Evolutionary conservation across 2,113 vertebrate species (phyloP).

Genomic region (Maccullochella peelii): DNA sequence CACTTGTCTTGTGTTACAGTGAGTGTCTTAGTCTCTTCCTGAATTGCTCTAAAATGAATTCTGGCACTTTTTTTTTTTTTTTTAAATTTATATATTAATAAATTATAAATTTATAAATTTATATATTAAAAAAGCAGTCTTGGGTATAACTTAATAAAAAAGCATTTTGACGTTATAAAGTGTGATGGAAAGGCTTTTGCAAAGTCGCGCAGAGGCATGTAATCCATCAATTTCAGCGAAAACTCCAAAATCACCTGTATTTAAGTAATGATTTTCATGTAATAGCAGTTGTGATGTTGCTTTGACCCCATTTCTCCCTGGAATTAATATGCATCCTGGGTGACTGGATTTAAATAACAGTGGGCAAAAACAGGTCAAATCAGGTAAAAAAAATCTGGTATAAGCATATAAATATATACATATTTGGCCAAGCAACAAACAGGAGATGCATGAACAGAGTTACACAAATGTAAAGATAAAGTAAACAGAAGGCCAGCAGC

Average conservation of each 20-base stretch:
- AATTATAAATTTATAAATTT: too few relatives aligned
- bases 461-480: too few relatives aligned
- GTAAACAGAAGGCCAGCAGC: not conserved
- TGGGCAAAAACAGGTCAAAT: not conserved
- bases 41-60: slow-evolving; percentile 1
- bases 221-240: not conserved
- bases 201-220: not conserved
- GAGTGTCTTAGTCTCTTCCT: not conserved
- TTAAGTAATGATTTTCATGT: not conserved
- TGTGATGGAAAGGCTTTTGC: not conserved
- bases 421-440: not conserved
- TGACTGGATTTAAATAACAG: not conserved
- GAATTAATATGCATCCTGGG: not conserved
- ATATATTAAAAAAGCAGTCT: too few relatives aligned
- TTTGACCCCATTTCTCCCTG: not conserved
- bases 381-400: too few relatives aligned
- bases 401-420: too few relatives aligned
- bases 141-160: not conserved
- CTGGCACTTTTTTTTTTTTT: not conserved
- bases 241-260: not conserved
- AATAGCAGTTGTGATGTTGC: not conserved
- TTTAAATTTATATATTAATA: too few relatives aligned
- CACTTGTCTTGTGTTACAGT: not conserved
- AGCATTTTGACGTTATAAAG: not conserved
- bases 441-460: not conserved